Base-by-base conservation (phyloP, 2,888 invertebrate species). In the Eupithecia subfuscata region DNA sequence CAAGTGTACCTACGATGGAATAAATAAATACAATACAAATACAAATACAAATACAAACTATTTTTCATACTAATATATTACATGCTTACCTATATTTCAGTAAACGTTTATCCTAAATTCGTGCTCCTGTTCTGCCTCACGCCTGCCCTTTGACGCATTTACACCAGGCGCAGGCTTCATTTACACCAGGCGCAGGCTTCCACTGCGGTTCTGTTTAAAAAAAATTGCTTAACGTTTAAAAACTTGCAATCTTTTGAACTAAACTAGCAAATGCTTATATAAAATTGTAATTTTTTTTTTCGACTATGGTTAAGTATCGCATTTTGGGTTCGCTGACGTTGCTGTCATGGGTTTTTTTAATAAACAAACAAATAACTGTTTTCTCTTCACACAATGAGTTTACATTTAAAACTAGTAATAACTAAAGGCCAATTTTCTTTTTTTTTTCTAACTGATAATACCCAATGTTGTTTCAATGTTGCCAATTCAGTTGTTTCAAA, bases 161-260 rank as follows among this genome's bases (percentile, higher is more conserved):
- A 70, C 69, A 64, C 56, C 25, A 5, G 22, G 12, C 6, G 52
- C 52, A 52, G 52, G n/a, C 52, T 52, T n/a, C n/a, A n/a, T n/a
- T 69, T 56, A 70, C 69, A 64, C 56, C 56, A 1, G 12, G 22
- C 12, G 52, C 52, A 52, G 52, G n/a, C 52, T 52, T n/a, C n/a
- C 9, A 52, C 52, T n/a, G 9, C n/a, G 52, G 9, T 52, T 52
- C 22, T 22, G 52, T 3, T n/a, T 48, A 45, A 45, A 16, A 48
- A 48, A 48, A n/a, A 9, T 8, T n/a, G 52, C 52, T n/a, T 9
- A 9, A 52, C n/a, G n/a, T n/a, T n/a, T 52, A 9, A n/a, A 52
- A n/a, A 6, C 8, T 45, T 45, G 45, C 12, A 43, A 48, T 48
- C 18, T 48, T 48, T 48, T 48, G 6, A 48, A 48, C 16, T 48